Base-by-base conservation (phyloP, 2,888 invertebrate genomes). In the Mythimna impura region DNA sequence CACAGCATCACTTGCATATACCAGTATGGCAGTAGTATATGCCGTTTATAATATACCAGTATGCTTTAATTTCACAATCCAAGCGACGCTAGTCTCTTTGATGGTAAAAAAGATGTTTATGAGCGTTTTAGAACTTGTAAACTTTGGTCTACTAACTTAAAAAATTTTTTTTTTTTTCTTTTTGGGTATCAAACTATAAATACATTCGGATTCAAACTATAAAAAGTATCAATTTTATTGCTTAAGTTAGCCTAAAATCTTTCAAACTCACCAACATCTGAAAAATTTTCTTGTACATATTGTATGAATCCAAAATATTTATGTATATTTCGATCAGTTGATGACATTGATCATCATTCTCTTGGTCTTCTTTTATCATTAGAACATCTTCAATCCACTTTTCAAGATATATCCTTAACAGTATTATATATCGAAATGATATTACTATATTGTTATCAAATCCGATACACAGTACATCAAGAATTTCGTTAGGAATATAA, bases 281-380 rank as follows among this genome's bases (percentile, higher is more conserved):
- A 25, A 72, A 72, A 14, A 73, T 10, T 25, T 25, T 47, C 30
- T 61, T 72, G 14, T 72, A 72, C n/a, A 72, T n/a, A 17, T 55
- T 47, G 14, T 65, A 72, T 50, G 54, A 25, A 8, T 72, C n/a
- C 25, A 74, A 8, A 50, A 74, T 74, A n/a, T 40, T 30, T 20
- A 54, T 9, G 36, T 74, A 74, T 3, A 54, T 36, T 2, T 9
- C 30, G n/a, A 61, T 3, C 25, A 61, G 34, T 17, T 25, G 43
- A 17, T n/a, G 14, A 34, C 17, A 61, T 34, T 54, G 2, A 36
- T n/a, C 60, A 36, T n/a, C 3, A 60, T 60, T 60, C 4, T 30
- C 63, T 2, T 30, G 22, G 17, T 47, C 65, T 14, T 25, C 5
- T n/a, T 72, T 40, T 12, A 72, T 17, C 43, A 57, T 4, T 17